Evolutionary conservation across 1,140 invertebrate genomes (phyloP), one percentile per base, ranked within the genome.

Genomic region (Zelostemma sp.): DNA sequence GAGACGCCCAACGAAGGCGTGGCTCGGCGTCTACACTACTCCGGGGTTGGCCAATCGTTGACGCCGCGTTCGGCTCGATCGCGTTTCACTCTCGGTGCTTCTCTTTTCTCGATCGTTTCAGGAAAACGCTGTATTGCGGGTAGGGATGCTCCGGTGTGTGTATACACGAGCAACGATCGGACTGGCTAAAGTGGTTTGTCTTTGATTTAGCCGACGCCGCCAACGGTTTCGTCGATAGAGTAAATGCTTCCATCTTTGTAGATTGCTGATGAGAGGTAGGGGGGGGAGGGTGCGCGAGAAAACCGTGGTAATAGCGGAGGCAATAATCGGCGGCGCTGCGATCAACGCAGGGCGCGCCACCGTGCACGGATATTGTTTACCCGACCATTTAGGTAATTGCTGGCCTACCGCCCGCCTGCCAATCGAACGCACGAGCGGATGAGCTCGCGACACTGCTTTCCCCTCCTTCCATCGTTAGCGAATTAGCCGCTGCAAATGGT

Each of bases 351-450:
- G 12, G 35, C n/a, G 38, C 49, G 58, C 67, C 64, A 55, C 68
- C 65, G 60, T 74, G 77, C 80, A 72, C 76, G 74, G 79, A 83
- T 85, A 85, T 83, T 85, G 84, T 85, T 85, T 85, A 83, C 81
- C 77, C 80, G 79, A 82, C 83, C 84, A 85, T 85, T 85, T 85
- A 85, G 84, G 80, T 85, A 85, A 85, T 85, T 85, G 81, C 78
- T 79, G 81, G 79, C 76, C 81, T 80, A 82, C 80, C 80, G 74
- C 78, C 78, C 72, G 77, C 71, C 77, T 74, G 74, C 78, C 76
- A 80, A 81, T 81, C 80, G 76, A 81, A 83, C 75, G 73, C 76
- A 80, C 76, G 68, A 73, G 66, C 72, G 73, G 77, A 80, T 80
- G 74, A 79, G 74, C 77, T 71, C 72, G 77, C 74, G 74, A 80